A percentile compares a stretch with the other conserved stretches of the same genome.
Evolutionary conservation across 1,140 invertebrate species (phyloP).

Genomic region (Stegodyphus mimosarum): DNA sequence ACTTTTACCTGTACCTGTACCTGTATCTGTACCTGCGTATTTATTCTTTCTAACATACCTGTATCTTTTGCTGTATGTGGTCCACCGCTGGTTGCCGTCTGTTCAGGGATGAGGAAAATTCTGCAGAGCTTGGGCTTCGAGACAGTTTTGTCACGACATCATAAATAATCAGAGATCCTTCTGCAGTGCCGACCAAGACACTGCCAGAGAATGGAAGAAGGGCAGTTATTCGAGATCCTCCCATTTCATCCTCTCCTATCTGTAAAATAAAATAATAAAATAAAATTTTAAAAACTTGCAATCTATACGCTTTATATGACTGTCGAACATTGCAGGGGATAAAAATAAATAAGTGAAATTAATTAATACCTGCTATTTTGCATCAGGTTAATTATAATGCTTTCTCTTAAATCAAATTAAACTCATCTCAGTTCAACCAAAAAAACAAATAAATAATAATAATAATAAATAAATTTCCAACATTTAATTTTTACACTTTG

Average conservation of each 20-base stretch:
- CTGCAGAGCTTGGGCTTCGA: constrained; percentile 41
- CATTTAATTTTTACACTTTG: too few species aligned
- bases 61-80: constrained; percentile 56
- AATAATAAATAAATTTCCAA: too few species aligned
- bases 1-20: too few species aligned
- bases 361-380: too few species aligned
- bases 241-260: constrained; percentile 67
- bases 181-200: constrained; percentile 72
- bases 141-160: constrained; percentile 44
- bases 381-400: too few species aligned
- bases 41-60: neutral
- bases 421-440: too few species aligned
- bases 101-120: constrained; percentile 1
- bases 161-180: constrained; percentile 69
- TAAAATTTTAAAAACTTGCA: neutral
- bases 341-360: too few species aligned
- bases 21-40: too few species aligned
- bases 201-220: constrained; percentile 68
- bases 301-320: neutral
- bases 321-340: too few species aligned
- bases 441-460: too few species aligned
- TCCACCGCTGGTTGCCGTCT: constrained; percentile 25
- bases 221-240: constrained; percentile 68
- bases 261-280: constrained; percentile 2
- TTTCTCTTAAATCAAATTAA: too few species aligned